Base-by-base conservation (phyloP, 2,113 vertebrate species). In the Phrynocephalus versicolor region DNA sequence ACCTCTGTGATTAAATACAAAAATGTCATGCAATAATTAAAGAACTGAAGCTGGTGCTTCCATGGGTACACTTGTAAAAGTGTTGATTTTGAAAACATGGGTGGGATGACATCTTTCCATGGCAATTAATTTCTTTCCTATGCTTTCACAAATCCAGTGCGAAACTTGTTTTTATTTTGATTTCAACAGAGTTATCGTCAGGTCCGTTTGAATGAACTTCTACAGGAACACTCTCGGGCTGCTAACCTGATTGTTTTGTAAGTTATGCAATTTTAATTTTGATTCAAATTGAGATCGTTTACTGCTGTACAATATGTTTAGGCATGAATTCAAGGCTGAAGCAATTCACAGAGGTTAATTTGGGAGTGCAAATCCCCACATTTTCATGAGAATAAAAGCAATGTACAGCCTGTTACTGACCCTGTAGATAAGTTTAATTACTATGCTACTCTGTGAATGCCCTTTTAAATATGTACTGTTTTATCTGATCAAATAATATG, bases 171-270 rank as follows among this genome's bases (percentile, higher is more conserved):
- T 76, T 16, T 25, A 45, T 60, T 23, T 87, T 89, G 45, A 71
- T 95, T 82, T 75, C 73, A 92, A 70, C 96, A 99, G 99, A 98
- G 97, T 62, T 96, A 96, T 88, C 97, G 98, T 39, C 99, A 99
- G 92, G 95, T 99, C 23, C 97, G 97, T 75, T 96, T 99, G 88
- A 99, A 99, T 1, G 98, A 99, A 91, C 94, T 99, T 81, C 89
- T 99, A 41, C 97, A 98, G 88, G 96, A 98, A 89, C 94, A 98
- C 86, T 99, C 98, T 0, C 97, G 97, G 87, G 97, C 96, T 35
- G 98, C 99, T 74, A 99, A 98, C 87, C 97, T 99, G 84, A 96
- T 99, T 78, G 95, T 99, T 85, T 94, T 99, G 99, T 99, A 95
- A 98, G 99, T 98, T 94, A 9, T 33, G 67, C 1, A 35, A 55